phyloP scores from a whole-genome alignment of 2,113 vertebrate genomes.

The Alces alces region DNA sequence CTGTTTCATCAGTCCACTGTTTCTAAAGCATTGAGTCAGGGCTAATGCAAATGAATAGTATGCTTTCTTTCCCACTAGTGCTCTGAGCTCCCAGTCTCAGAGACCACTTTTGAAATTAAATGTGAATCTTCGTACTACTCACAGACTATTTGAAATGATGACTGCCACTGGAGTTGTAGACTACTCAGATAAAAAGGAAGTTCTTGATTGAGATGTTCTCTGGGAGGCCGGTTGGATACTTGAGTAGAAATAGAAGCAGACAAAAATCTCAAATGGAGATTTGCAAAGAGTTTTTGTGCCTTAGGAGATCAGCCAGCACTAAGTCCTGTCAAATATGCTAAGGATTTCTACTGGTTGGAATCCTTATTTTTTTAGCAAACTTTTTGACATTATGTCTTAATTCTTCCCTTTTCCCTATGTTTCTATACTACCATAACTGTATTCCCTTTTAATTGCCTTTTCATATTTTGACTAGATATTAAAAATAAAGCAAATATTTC shows the following conservation, averaged over 20 bases:
- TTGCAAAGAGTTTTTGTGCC: not conserved
- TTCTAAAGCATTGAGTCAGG: not conserved
- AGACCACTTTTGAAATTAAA: not conserved
- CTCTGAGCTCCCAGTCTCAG: not conserved
- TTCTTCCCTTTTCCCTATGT: not conserved
- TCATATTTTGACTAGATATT: not conserved
- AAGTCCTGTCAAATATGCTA: not conserved
- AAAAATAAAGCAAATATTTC: not conserved
- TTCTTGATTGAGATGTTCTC: not conserved
- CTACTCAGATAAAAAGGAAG: not conserved
- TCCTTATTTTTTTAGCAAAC: not conserved
- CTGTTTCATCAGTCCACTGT: fast-evolving
- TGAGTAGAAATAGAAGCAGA: not conserved
- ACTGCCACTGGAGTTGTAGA: not conserved
- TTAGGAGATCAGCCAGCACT: not conserved
- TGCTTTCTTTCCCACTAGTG: no score
- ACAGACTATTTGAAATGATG: not conserved
- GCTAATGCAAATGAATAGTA: not conserved
- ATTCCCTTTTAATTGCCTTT: not conserved
- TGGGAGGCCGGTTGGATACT: not conserved
- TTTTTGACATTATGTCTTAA: not conserved
- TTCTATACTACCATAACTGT: not conserved
- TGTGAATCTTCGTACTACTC: not conserved
- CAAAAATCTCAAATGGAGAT: not conserved
- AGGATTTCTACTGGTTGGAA: not conserved